These are phyloP conservation scores for Cephonodes hylas DNA, from an alignment of 2,888 invertebrate species.

Conservation along the genomic window DNA sequence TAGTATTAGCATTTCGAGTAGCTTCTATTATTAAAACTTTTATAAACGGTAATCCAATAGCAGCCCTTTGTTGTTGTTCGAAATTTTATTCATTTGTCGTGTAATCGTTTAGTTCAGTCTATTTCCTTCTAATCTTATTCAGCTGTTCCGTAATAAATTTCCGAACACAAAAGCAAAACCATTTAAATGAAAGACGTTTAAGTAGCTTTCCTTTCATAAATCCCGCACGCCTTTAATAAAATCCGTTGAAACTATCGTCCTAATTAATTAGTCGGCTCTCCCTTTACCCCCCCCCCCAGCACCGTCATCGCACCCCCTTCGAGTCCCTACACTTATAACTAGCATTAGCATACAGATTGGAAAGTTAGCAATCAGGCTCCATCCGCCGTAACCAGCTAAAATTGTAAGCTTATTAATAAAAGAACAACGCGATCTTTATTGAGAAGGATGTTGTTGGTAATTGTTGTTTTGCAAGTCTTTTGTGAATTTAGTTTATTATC, in stretches of 20 bases:
- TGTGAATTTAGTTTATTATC: no score
- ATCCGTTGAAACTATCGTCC: constrained; percentile 39
- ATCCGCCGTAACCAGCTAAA: constrained; percentile 18
- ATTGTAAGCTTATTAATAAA: constrained; percentile 25
- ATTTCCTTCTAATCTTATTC: no score
- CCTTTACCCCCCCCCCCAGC: constrained; percentile 12
- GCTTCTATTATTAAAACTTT: no score
- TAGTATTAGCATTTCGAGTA: no score
- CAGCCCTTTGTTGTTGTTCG: no score
- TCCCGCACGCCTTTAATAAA: constrained; percentile 35
- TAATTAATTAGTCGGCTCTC: constrained; percentile 43
- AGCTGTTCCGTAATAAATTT: not conserved
- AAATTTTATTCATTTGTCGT: no score
- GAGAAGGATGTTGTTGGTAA: not conserved
- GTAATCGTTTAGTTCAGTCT: no score
- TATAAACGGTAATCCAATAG: no score
- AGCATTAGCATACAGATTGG: constrained; percentile 72
- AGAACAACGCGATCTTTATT: constrained; percentile 10
- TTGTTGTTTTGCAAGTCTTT: not conserved
- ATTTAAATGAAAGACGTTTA: constrained; percentile 23
- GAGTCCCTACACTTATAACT: constrained; percentile 42
- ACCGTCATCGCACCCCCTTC: constrained; percentile 20
- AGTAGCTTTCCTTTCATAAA: constrained; percentile 28
- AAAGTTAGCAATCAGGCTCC: constrained; percentile 52
- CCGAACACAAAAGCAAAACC: not conserved